Percentiles rank a stretch among this genome's conserved stretches.
These are phyloP conservation scores for Varanus komodoensis DNA, from an alignment of 2,113 vertebrate species.

Conservation along the genomic window DNA sequence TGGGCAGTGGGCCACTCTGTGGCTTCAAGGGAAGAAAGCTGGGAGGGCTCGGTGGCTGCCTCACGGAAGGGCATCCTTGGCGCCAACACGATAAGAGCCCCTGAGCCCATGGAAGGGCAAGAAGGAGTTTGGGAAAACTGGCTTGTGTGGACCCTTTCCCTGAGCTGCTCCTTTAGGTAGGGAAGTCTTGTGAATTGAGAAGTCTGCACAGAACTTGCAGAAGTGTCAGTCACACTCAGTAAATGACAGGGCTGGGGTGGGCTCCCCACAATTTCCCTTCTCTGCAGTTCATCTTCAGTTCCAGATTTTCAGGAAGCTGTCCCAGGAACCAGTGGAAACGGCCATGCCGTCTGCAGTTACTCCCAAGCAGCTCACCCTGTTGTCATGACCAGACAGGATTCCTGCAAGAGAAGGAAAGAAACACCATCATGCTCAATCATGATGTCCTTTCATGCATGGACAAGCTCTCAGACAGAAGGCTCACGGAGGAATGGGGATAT, in stretches of 20 bases:
- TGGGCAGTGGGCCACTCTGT: background rate
- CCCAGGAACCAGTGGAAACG: slow-evolving; percentile 96
- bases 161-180: slow-evolving; percentile 26
- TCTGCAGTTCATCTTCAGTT: slow-evolving; percentile 78
- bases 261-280: slow-evolving; percentile 16
- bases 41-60: background rate
- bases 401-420: slow-evolving; percentile 74
- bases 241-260: background rate
- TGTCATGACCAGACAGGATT: slow-evolving; percentile 94
- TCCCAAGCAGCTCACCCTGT: slow-evolving; percentile 96
- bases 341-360: slow-evolving; percentile 95
- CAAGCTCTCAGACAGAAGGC: background rate
- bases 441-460: background rate
- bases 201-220: slow-evolving; percentile 51
- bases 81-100: background rate
- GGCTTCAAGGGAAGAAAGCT: background rate
- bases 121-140: background rate
- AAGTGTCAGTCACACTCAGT: slow-evolving; percentile 36
- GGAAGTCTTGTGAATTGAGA: slow-evolving; percentile 58
- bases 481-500: background rate
- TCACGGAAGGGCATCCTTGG: background rate
- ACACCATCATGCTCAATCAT: no score
- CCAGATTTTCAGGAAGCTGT: slow-evolving; percentile 99
- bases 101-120: background rate
- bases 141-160: slow-evolving; percentile 8